Percentiles rank a stretch among this genome's conserved stretches.
These are phyloP conservation scores for Zaprionus capensis DNA, from an alignment of 1,140 invertebrate genomes.

Conservation along the genomic window DNA sequence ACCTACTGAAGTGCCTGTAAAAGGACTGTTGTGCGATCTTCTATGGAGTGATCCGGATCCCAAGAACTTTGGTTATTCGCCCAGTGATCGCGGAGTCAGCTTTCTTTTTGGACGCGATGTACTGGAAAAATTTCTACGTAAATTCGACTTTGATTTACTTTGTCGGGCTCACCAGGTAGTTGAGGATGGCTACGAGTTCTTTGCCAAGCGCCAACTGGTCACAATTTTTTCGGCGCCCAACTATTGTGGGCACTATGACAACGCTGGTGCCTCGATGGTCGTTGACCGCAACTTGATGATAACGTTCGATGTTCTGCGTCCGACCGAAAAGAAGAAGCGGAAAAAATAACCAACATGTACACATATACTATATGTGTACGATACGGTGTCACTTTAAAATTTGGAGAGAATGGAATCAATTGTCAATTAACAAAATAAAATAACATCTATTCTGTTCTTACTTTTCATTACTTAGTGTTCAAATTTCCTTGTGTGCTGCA, in stretches of 20 bases:
- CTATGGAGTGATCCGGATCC: slow-evolving; percentile 99
- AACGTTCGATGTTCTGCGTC: slow-evolving; percentile 87
- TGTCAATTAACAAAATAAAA: slow-evolving; percentile 22
- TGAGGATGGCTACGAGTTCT: slow-evolving; percentile 99
- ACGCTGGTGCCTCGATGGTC: slow-evolving; percentile 98
- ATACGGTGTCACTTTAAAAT: background rate
- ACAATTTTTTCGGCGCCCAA: slow-evolving; percentile 92
- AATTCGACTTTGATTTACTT: slow-evolving; percentile 97
- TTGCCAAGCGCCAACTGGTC: slow-evolving; percentile 98
- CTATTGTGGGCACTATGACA: slow-evolving; percentile 96
- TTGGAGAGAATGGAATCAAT: background rate
- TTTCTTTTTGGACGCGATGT: slow-evolving; percentile 97
- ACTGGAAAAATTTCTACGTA: slow-evolving; percentile 95
- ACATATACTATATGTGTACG: background rate
- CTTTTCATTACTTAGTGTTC: slow-evolving; percentile 11
- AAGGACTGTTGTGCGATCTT: slow-evolving; percentile 96
- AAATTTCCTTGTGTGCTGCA: slow-evolving; percentile 32
- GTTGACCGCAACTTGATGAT: slow-evolving; percentile 99
- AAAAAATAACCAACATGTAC: background rate
- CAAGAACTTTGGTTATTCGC: slow-evolving; percentile 93
- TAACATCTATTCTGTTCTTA: background rate
- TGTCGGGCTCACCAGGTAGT: slow-evolving; percentile 98
- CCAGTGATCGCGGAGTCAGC: slow-evolving; percentile 97
- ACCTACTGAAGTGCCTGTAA: slow-evolving; percentile 95
- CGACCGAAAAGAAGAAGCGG: background rate